Evolutionary conservation across 2,888 invertebrate genomes (phyloP).

Genomic region (Andrena hattorfiana): DNA sequence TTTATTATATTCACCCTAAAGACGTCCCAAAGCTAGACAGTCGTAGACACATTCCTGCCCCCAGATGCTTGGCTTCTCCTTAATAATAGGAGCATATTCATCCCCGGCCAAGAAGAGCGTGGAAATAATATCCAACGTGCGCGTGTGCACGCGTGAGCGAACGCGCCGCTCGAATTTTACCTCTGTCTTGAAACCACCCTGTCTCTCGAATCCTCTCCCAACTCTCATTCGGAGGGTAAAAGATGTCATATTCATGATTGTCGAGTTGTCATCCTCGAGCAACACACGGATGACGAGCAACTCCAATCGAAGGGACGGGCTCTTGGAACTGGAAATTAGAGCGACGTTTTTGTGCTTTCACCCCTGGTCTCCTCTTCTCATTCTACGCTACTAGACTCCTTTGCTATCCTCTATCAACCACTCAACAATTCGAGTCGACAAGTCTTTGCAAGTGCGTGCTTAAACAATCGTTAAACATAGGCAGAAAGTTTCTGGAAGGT

Average conservation of each 20-base stretch:
- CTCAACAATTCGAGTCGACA: neutral
- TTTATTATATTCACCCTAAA: conserved; percentile 1
- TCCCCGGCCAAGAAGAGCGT: neutral
- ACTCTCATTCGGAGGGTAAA: conserved; percentile 66
- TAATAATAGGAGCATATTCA: conserved; percentile 24
- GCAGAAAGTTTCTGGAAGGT: too few relatives aligned
- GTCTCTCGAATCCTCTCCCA: conserved; percentile 13
- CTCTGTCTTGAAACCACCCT: conserved; percentile 36
- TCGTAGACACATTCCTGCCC: conserved; percentile 11
- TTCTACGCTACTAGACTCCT: conserved; percentile 70
- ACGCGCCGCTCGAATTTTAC: conserved; percentile 56
- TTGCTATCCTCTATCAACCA: conserved; percentile 54
- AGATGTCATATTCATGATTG: conserved; percentile 75
- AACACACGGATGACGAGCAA: conserved; percentile 68
- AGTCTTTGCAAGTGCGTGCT: neutral
- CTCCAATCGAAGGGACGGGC: conserved; percentile 60
- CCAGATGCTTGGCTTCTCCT: conserved; percentile 1
- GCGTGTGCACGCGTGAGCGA: conserved; percentile 34
- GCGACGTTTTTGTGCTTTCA: conserved; percentile 64
- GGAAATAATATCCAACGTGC: conserved; percentile 37
- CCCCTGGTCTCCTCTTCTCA: conserved; percentile 51
- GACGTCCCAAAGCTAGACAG: neutral
- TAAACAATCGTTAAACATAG: neutral
- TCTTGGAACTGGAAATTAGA: conserved; percentile 64
- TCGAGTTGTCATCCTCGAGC: conserved; percentile 78